These are phyloP conservation scores for Aselliscus stoliczkanus DNA, from an alignment of 2,797 vertebrate species.

Conservation along the genomic window DNA sequence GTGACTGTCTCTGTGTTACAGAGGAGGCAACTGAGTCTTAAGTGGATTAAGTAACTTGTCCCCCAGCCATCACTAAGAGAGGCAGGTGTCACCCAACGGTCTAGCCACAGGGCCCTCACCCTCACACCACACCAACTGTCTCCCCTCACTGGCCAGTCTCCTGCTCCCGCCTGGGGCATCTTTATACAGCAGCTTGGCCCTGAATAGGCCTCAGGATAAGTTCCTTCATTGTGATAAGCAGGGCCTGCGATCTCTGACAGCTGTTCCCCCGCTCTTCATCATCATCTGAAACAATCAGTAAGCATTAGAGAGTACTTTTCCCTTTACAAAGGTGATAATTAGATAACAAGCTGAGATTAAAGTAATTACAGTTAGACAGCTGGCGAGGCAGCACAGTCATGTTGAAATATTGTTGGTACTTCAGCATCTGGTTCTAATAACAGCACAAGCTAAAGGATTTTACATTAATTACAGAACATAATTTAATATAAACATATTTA, in stretches of 20 bases:
- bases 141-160: neutral
- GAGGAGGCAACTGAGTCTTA: neutral
- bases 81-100: neutral
- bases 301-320: conserved; percentile 89
- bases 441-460: conserved; percentile 85
- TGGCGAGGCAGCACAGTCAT: conserved; percentile 86
- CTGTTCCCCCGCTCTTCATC: conserved; percentile 87
- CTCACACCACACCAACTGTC: neutral
- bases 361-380: conserved; percentile 91
- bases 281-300: conserved; percentile 88
- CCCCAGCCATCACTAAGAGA: neutral
- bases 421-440: conserved; percentile 88
- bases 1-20: neutral
- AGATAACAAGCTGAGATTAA: conserved; percentile 93
- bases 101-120: neutral
- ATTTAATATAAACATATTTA: conserved; percentile 92
- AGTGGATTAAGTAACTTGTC: neutral
- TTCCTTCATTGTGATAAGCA: conserved; percentile 81
- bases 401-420: conserved; percentile 88
- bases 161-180: neutral
- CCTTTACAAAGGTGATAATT: conserved; percentile 93
- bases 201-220: conserved; percentile 77
- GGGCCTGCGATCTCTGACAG: conserved; percentile 85
- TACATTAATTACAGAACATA: conserved; percentile 88
- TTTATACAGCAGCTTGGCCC: conserved; percentile 38